Base-by-base conservation (phyloP, 1,140 invertebrate genomes). In the Drosophila orena region DNA sequence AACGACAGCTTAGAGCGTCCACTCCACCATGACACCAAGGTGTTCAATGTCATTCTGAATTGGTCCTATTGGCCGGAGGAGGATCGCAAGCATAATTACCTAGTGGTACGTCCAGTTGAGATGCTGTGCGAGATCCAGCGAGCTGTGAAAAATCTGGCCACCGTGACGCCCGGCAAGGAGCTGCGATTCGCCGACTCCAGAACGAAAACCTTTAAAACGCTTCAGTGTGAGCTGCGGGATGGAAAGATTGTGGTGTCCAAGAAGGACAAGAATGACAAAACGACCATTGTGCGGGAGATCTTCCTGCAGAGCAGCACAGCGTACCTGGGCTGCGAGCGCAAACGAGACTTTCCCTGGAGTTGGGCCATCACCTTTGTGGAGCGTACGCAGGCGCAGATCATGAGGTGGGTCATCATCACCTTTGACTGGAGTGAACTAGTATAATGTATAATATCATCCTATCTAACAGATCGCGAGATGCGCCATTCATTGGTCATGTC, bases 41-140 rank as follows among this genome's bases (percentile, higher is more conserved):
- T 95, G 0, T 92, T 94, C 4, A 93, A 94, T 72, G 93, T 95
- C 22, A 95, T 98, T 11, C 93, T 97, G 10, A 94, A 95, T 43
- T 98, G 97, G 97, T 95, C 96, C 1, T 96, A 96, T 70, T 98
- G 97, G 97, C 95, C 97, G 44, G 95, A 96, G 49, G 93, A 94
- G 4, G 96, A 97, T 91, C 93, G 96, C 15, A 97, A 96, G 91
- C 94, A 97, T 75, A 97, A 97, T 83, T 95, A 95, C 79, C 92
- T 98, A 12, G 92, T 97, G n/a, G 91, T 97, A 7, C 95, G 92
- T 22, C 93, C 94, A 1, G 93, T 94, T 1, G 93, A 93, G 57
- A 92, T 94, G 62, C 57, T 92, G 22, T 90, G 80, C 79, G 91
- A 93, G 90, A 85, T 93, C 86, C 73, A 93, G 76, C 61, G 93